These are phyloP conservation scores for Tragelaphus buxtoni DNA, from an alignment of 2,113 vertebrate genomes.

Conservation along the genomic window DNA sequence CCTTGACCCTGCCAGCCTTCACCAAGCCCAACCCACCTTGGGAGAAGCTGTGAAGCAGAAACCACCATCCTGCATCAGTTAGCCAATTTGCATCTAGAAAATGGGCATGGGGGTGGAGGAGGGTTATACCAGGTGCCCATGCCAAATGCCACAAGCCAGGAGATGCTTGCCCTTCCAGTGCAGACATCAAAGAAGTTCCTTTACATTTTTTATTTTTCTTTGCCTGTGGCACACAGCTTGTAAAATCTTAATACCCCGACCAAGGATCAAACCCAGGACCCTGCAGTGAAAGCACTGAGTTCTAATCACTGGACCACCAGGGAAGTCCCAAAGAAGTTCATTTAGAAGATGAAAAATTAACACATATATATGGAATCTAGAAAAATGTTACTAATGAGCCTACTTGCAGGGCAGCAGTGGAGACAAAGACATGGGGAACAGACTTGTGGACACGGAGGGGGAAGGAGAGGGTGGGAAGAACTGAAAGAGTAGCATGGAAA, in stretches of 20 bases:
- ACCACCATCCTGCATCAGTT: not conserved
- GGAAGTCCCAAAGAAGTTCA: not conserved
- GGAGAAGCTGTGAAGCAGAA: not conserved
- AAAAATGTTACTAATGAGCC: not conserved
- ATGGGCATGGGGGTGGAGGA: not conserved
- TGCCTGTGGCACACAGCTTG: not conserved
- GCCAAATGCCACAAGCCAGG: not conserved
- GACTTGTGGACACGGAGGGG: not conserved
- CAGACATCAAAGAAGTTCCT: not conserved
- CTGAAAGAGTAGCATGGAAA: not conserved
- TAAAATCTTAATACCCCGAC: not conserved
- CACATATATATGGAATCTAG: not conserved
- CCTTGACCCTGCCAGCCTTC: not conserved
- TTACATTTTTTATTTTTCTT: not conserved
- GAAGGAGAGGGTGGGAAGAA: not conserved
- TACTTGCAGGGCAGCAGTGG: not conserved
- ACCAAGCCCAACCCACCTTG: not conserved
- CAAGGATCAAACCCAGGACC: not conserved
- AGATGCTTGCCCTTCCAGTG: not conserved
- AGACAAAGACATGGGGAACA: not conserved
- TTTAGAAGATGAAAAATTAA: not conserved
- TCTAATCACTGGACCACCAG: not conserved
- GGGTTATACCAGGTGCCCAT: not conserved
- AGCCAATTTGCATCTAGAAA: not conserved
- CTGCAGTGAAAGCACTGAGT: not conserved